Evolutionary conservation across 2,113 vertebrate species (phyloP), one percentile per base, ranked within the genome.

Genomic region (Sceloporus undulatus): DNA sequence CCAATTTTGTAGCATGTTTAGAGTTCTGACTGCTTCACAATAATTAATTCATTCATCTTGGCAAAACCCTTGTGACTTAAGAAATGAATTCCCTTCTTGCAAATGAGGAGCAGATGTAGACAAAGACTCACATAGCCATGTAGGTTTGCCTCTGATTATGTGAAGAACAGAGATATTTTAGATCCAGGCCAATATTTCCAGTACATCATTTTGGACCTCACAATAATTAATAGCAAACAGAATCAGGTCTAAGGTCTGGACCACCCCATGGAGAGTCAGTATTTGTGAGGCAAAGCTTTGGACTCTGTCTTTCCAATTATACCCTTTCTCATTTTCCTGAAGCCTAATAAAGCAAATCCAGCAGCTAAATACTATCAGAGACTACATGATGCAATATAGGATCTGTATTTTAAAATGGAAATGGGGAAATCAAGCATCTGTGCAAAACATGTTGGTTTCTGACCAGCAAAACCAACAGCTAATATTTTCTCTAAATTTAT

Each of bases 21-120:
- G 27, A 11, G 11, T 79, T 25, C n/a, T 89, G 77, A 90, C 87
- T 91, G 56, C 38, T 81, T 87, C 42, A 52, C 86, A 80, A 71
- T 56, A 19, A 59, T 87, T 59, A 74, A 62, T 74, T 40, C 38
- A 62, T 16, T 29, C 56, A 48, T 65, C 62, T 56, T 78, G 19
- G 54, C 52, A 76, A 62, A 54, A 76, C 29, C 16, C 25, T 73
- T 42, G 14, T 85, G 54, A 85, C 25, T 14, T 29, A 76, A 8
- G 38, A 42, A 34, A 65, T 42, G 23, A 65, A 76, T 76, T 59
- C 23, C 34, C 38, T 85, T 34, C 38, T 85, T 62, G 40, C 34
- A 85, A 21, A 62, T 75, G 34, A 56, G 23, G 54, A 85, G 76
- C 23, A 62, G 54, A 29, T 76, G 38, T 84, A 68, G n/a, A 73